Conservation (phyloP, 1,140 invertebrate species). For the Pollicipes pollicipes region DNA sequence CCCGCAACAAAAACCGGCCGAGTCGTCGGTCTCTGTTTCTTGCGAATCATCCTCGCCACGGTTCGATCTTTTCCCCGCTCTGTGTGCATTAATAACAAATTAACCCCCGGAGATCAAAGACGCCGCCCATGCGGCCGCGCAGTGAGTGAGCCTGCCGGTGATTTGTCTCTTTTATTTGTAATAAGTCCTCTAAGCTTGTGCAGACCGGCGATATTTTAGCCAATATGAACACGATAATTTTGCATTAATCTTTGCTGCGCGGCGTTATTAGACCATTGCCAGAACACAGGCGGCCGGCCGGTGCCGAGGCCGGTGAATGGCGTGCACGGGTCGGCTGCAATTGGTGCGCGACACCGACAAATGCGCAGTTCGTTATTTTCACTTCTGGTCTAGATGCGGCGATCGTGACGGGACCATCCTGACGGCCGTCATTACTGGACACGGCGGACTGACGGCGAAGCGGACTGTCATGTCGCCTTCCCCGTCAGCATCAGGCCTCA, state of each 20-base stretch:
- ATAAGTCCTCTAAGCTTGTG: neutral
- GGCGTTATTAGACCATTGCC: neutral
- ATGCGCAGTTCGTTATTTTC: neutral
- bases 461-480: neutral
- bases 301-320: neutral
- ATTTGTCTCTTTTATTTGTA: neutral
- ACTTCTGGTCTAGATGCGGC: neutral
- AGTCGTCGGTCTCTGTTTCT: neutral
- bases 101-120: neutral
- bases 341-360: neutral
- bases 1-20: neutral
- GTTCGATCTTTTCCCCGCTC: neutral
- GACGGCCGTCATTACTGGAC: too few species aligned
- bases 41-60: neutral
- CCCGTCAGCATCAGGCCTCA: too few species aligned
- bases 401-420: neutral
- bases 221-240: slow-evolving; percentile 1
- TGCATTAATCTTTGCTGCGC: neutral
- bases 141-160: neutral
- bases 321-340: neutral
- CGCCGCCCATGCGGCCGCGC: too few species aligned
- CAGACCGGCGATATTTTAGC: neutral
- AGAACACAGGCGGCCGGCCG: too few species aligned
- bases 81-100: slow-evolving; percentile 2
- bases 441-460: too few species aligned